Conservation (phyloP, 2,113 vertebrate genomes). For the Hippocampus comes region DNA sequence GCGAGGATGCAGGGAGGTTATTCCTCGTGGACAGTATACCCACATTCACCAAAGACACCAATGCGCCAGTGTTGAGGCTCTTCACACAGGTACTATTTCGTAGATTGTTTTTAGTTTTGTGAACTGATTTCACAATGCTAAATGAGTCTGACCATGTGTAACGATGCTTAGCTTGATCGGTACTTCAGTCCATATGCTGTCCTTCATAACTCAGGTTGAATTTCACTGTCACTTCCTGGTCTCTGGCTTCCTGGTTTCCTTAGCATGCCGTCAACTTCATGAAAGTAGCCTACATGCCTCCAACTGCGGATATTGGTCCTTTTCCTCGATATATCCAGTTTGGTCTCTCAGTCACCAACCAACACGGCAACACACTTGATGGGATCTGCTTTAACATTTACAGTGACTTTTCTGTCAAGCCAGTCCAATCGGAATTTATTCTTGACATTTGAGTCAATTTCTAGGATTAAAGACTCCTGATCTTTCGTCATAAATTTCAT, state of each 20-base stretch:
- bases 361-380: constrained; percentile 76
- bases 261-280: constrained; percentile 91
- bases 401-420: too few species aligned
- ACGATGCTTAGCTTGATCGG: too few species aligned
- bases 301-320: constrained; percentile 82
- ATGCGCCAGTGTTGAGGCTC: constrained; percentile 72
- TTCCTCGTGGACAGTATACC: constrained; percentile 88
- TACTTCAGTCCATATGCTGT: neutral
- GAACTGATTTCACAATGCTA: too few species aligned
- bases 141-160: too few species aligned
- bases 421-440: too few species aligned
- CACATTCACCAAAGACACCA: constrained; percentile 80
- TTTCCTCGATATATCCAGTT: constrained; percentile 77
- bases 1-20: constrained; percentile 83
- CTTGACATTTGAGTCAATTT: too few species aligned
- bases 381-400: constrained; percentile 94
- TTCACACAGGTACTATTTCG: constrained; percentile 82
- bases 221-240: neutral
- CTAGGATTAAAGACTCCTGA: too few species aligned
- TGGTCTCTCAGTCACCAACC: constrained; percentile 84
- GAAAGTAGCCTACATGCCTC: constrained; percentile 97
- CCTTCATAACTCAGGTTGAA: neutral
- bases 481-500: too few species aligned
- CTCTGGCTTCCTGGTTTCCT: constrained; percentile 17
- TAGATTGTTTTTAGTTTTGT: neutral